phyloP scores from a whole-genome alignment of 2,797 vertebrate genomes.

The Naso thynnoides region DNA sequence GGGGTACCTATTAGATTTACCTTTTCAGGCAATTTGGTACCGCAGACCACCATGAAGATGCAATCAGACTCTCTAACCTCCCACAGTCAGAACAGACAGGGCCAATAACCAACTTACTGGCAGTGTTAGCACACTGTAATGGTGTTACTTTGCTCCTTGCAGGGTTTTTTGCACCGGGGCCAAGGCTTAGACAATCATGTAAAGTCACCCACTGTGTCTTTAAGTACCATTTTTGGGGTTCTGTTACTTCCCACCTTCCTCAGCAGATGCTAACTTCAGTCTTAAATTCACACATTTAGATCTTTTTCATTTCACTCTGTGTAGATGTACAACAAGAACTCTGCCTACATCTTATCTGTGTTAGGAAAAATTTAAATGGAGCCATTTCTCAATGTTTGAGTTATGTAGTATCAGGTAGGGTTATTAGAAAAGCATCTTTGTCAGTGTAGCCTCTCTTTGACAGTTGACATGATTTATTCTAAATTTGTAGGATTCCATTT shows the following conservation, averaged over 20 bases:
- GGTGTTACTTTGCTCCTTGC: conserved; percentile 46
- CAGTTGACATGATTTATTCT: conserved; percentile 20
- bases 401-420: not conserved
- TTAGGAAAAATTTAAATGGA: not conserved
- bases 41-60: conserved; percentile 31
- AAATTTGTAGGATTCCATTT: conserved; percentile 33
- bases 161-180: conserved; percentile 38
- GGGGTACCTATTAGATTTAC: conserved; percentile 29
- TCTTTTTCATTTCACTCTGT: not conserved
- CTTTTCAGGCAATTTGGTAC: conserved; percentile 9
- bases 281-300: conserved; percentile 18
- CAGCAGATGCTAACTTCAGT: not conserved
- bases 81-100: conserved; percentile 31
- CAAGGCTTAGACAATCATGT: conserved; percentile 29
- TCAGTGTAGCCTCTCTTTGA: conserved; percentile 16
- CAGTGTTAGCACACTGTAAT: conserved; percentile 34
- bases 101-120: conserved; percentile 44
- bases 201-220: conserved; percentile 26
- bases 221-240: conserved; percentile 27
- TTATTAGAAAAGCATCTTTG: conserved; percentile 6
- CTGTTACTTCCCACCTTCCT: conserved; percentile 16
- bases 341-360: not conserved
- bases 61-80: conserved; percentile 30
- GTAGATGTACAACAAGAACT: not conserved
- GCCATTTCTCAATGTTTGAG: not conserved